Conservation (phyloP, 2,113 vertebrate genomes). For the Herpetotheres cachinnans region DNA sequence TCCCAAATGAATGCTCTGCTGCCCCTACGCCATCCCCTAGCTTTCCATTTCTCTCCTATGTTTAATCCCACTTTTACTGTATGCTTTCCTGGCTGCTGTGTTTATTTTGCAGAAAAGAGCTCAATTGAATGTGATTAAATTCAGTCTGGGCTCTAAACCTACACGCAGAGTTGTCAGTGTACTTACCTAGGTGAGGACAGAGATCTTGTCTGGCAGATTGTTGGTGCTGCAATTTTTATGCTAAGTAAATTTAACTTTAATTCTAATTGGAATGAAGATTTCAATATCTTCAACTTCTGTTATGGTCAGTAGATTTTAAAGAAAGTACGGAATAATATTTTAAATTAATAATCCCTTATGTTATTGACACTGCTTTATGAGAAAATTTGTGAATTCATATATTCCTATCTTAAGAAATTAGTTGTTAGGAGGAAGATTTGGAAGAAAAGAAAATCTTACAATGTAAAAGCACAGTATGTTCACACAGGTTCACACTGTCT, state of each 20-base stretch:
- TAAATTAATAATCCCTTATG: background rate
- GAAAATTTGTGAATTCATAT: background rate
- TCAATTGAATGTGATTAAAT: background rate
- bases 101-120: background rate
- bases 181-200: background rate
- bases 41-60: background rate
- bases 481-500: background rate
- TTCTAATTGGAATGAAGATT: background rate
- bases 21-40: background rate
- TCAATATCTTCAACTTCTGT: background rate
- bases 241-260: background rate
- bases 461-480: background rate
- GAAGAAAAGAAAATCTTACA: background rate
- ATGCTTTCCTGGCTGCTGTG: background rate
- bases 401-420: background rate
- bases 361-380: background rate
- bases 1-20: background rate
- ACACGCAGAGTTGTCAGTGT: fast-evolving
- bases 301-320: background rate
- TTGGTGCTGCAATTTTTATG: background rate
- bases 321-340: background rate
- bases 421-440: background rate
- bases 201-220: background rate
- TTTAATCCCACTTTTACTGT: background rate
- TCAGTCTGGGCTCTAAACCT: background rate